A percentile compares a stretch with the other conserved stretches of the same genome.
Evolutionary conservation across 2,797 vertebrate genomes (phyloP).

Genomic region (Gallinago nigripennis): DNA sequence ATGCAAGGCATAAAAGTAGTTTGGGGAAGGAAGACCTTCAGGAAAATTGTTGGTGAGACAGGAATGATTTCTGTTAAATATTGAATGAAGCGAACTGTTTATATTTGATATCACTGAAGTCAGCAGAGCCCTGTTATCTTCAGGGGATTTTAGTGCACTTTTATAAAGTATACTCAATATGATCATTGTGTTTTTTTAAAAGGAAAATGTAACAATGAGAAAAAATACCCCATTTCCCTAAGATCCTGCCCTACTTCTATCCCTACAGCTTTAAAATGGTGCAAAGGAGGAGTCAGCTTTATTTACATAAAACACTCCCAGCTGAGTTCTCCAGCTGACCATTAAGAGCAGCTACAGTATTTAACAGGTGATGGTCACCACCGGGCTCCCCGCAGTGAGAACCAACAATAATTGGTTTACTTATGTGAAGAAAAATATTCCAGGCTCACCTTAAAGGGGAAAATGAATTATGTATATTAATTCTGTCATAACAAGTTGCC

Average conservation of each 20-base stretch:
- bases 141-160: not conserved
- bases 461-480: not conserved
- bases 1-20: not conserved
- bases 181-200: not conserved
- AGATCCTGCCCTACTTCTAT: not conserved
- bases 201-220: not conserved
- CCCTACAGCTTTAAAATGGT: constrained; percentile 6
- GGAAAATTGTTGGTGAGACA: not conserved
- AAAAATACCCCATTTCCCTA: not conserved
- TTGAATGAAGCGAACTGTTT: not conserved
- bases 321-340: constrained; percentile 19
- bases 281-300: constrained; percentile 29
- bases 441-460: not conserved
- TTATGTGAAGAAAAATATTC: not conserved
- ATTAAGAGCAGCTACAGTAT: not conserved
- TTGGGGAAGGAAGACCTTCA: not conserved
- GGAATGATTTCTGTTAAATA: not conserved
- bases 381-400: not conserved
- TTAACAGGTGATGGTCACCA: not conserved
- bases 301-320: not conserved
- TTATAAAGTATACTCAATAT: not conserved
- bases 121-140: not conserved
- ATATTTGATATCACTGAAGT: not conserved
- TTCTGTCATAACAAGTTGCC: not conserved
- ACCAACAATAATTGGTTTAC: not conserved